Conservation (phyloP, 2,797 vertebrate species). For the Fundulus diaphanus region DNA sequence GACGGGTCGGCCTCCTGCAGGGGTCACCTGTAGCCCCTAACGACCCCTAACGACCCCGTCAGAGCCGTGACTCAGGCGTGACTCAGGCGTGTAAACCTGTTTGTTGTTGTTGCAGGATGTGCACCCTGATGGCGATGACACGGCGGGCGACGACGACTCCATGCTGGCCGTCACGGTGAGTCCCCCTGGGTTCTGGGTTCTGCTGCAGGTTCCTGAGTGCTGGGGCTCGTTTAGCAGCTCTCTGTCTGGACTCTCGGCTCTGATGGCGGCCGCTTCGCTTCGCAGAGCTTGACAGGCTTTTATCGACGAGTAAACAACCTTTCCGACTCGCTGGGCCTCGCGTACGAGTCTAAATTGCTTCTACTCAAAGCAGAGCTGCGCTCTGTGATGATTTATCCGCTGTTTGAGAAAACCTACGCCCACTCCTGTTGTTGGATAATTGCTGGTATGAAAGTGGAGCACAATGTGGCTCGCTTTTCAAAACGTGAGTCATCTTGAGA, state of each 20-base stretch:
- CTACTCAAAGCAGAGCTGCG: constrained; percentile 3
- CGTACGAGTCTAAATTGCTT: not conserved
- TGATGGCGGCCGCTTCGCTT: not conserved
- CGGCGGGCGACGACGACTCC: constrained; percentile 75
- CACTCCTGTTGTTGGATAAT: constrained; percentile 49
- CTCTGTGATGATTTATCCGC: constrained; percentile 12
- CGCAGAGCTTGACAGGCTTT: not conserved
- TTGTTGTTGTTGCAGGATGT: constrained; percentile 62
- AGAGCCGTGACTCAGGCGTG: not conserved
- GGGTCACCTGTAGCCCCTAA: no score
- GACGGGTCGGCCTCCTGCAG: constrained; percentile 1
- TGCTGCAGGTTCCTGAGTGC: constrained; percentile 9
- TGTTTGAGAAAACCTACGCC: constrained; percentile 42
- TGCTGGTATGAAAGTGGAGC: constrained; percentile 48
- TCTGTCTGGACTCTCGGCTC: constrained; percentile 22
- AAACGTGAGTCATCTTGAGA: constrained; percentile 45
- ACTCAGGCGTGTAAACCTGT: constrained; percentile 12
- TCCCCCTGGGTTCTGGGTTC: not conserved
- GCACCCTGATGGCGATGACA: constrained; percentile 73
- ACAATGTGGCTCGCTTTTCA: constrained; percentile 28
- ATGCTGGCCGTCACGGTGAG: constrained; percentile 68
- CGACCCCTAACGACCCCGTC: no score
- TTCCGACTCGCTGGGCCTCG: not conserved
- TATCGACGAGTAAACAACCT: constrained; percentile 22
- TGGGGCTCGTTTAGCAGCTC: constrained; percentile 9